Evolutionary conservation across 2,113 vertebrate species (phyloP), one percentile per base, ranked within the genome.

Genomic region (Podarcis cretensis): DNA sequence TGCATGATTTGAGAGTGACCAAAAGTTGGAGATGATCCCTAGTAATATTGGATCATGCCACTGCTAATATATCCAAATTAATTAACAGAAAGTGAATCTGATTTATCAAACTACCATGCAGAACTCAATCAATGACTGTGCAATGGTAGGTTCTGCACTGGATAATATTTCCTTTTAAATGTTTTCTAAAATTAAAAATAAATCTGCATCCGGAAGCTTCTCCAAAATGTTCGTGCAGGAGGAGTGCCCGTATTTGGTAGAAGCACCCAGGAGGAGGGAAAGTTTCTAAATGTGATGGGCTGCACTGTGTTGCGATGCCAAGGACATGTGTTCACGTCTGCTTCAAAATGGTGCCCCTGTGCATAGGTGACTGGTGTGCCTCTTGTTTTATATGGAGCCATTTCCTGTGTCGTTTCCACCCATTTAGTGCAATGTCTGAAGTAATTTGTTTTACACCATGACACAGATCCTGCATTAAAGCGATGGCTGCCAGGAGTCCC

Each of bases 401-500:
- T 92, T 96, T 95, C 86, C 89, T 88, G 85, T 13, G 32, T 83
- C 85, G 93, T 91, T 95, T 89, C 92, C 82, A 89, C 92, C 88
- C 59, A 0, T 87, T 95, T 85, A 82, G 85, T 90, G 91, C 83
- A 69, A 90, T 74, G 92, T 94, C 59, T 6, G 91, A 94, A 96
- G 94, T 89, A n/a, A 87, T 96, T 94, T 94, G 86, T 95, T 96
- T 96, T 96, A 95, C 5, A 73, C 91, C 86, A n/a, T 65, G 90
- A 95, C 93, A 95, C 94, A 95, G 90, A 91, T 88, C 95, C 90
- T 66, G 76, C 94, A 94, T 92, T 95, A 96, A 96, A 95, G 87
- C 92, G 48, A 94, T 93, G 90, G 76, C 93, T 95, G 92, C 94
- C 94, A 94, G 91, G 94, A 91, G 94, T 92, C 92, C 91, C 93